These are phyloP conservation scores for Isurus oxyrinchus DNA, from an alignment of 2,113 vertebrate species.

Conservation along the genomic window DNA sequence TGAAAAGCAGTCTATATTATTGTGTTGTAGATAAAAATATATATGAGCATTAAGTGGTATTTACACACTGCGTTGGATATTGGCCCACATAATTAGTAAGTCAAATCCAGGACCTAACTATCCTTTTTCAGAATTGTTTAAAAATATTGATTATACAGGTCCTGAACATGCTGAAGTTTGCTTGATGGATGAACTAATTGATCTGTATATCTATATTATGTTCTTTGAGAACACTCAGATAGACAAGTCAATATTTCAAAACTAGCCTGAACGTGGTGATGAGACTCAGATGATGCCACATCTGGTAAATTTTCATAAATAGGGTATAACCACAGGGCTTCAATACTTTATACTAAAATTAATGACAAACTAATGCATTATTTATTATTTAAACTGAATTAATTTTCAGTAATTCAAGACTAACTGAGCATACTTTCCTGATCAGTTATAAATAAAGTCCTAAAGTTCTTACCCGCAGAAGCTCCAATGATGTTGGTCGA, in stretches of 20 bases:
- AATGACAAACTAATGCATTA: neutral
- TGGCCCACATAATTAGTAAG: neutral
- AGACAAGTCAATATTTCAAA: neutral
- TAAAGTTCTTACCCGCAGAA: constrained; percentile 78
- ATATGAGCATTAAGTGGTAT: neutral
- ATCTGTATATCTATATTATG: neutral
- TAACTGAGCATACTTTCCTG: neutral
- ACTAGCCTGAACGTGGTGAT: neutral
- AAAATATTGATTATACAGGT: neutral
- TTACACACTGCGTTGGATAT: neutral
- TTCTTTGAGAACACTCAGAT: neutral
- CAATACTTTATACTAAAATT: neutral
- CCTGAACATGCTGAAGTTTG: neutral
- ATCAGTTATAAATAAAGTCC: constrained; percentile 25
- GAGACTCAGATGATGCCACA: neutral
- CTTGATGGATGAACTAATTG: neutral
- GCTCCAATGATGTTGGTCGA: constrained; percentile 85
- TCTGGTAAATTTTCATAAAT: neutral
- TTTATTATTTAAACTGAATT: neutral
- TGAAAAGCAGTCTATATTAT: neutral
- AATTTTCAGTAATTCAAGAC: neutral
- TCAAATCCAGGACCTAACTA: neutral
- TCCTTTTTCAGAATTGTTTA: neutral
- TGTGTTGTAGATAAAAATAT: neutral
- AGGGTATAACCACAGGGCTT: neutral